Evolutionary conservation across 2,113 vertebrate species (phyloP).

Genomic region (Pachycephala philippinensis): DNA sequence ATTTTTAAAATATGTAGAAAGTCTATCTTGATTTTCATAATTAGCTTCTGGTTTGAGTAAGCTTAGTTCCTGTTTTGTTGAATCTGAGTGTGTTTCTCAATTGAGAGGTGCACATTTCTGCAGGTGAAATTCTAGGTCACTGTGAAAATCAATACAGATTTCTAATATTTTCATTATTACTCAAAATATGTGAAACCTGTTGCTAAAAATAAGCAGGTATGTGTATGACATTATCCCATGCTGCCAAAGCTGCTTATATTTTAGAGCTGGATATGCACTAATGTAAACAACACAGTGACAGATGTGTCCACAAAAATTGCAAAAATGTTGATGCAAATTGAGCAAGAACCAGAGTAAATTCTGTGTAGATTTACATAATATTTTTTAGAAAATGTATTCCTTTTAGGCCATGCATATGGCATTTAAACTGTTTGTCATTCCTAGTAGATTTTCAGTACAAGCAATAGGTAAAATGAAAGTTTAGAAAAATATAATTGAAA

Average conservation of each 20-base stretch:
- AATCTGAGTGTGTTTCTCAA: background rate
- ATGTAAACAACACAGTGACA: slow-evolving; percentile 40
- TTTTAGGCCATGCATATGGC: background rate
- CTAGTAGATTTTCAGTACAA: background rate
- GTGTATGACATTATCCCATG: background rate
- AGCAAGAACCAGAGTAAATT: background rate
- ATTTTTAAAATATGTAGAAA: slow-evolving; percentile 58
- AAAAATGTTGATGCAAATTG: slow-evolving; percentile 8
- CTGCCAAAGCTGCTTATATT: background rate
- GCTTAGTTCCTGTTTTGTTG: slow-evolving; percentile 15
- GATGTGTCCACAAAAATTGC: slow-evolving; percentile 31
- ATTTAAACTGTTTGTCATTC: background rate
- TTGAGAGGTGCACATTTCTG: background rate
- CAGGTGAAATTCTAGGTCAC: background rate
- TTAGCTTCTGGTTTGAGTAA: slow-evolving; percentile 40
- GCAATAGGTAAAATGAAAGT: background rate
- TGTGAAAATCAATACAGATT: slow-evolving; percentile 2
- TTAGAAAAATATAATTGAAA: background rate
- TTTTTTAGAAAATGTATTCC: background rate
- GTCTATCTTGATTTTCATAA: slow-evolving; percentile 48
- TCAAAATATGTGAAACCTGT: background rate
- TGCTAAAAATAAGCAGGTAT: slow-evolving; percentile 31
- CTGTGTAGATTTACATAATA: background rate
- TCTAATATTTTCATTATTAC: background rate
- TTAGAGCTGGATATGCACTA: slow-evolving; percentile 5